Base-by-base conservation (phyloP, 2,888 invertebrate genomes). In the Auanema freiburgensis region DNA sequence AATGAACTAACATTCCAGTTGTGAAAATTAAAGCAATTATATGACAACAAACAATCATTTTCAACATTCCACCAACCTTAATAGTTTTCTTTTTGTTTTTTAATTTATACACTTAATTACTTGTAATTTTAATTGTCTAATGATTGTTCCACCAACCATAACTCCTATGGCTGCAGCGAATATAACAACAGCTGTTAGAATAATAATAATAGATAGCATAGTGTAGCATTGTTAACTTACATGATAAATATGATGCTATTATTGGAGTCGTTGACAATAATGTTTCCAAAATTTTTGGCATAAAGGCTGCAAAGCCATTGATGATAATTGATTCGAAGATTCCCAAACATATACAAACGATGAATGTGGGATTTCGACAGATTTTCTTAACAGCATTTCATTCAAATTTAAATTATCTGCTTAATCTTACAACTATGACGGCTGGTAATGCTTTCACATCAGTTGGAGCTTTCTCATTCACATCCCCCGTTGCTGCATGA, bases 281-380 rank as follows among this genome's bases (percentile, higher is more conserved):
- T 3, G 80, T 80, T 65, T 83, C 81, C 55, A 84, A 68, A 59
- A 83, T 82, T 59, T 83, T 83, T 2, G 83, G 83, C 80, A 84
- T 81, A 64, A 83, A 83, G 1, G 81, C 81, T 18, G 83, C 79
- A 57, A 83, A 82, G 8, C 74, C 66, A 57, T 83, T 83, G 66
- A 83, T 81, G 57, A 82, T 72, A 60, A 82, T 80, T 5, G 81
- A 78, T 56, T 81, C 81, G 59, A 81, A 80, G 24, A 80, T 81
- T 18, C 81, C 81, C 14, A 81, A 69, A 14, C 76, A 77, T 52
- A 81, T 79, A 55, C 75, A 72, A 14, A 79, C 78, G 24, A 81
- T 69, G 67, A 81, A 81, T 8, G 81, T 81, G 18, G 80, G 80
- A 62, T 80, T 81, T 21, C 77, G 72, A 23, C 79, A 70, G 65